A percentile compares a stretch with the other conserved stretches of the same genome.
These are phyloP conservation scores for Dendrolimus pini DNA, from an alignment of 2,888 invertebrate species.

Conservation along the genomic window DNA sequence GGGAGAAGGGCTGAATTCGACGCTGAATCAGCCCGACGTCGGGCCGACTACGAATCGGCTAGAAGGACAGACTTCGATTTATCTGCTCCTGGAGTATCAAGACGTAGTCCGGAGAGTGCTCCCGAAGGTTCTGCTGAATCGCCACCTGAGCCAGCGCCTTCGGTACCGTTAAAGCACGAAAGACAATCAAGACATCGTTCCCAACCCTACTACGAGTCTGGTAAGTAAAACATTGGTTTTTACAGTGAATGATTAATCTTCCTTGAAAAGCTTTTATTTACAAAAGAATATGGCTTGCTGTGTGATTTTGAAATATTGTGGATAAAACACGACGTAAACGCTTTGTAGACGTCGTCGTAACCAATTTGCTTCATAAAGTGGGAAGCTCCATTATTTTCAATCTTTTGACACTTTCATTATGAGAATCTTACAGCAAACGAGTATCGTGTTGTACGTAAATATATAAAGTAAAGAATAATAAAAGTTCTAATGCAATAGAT, in stretches of 20 bases:
- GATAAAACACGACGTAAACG: neutral
- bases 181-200: conserved; percentile 55
- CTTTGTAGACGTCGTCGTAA: neutral
- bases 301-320: neutral
- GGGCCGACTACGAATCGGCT: conserved; percentile 69
- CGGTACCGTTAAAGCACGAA: conserved; percentile 59
- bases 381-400: neutral
- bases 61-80: conserved; percentile 67
- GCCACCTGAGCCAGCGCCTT: conserved; percentile 69
- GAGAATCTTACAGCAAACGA: neutral
- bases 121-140: conserved; percentile 66
- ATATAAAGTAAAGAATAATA: too few relatives aligned
- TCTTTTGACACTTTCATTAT: neutral
- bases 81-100: conserved; percentile 57
- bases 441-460: too few relatives aligned
- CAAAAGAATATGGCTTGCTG: neutral
- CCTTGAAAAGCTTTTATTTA: neutral
- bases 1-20: conserved; percentile 58
- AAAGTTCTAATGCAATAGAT: too few relatives aligned
- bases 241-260: too few relatives aligned
- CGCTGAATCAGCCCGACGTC: conserved; percentile 58
- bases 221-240: conserved; percentile 26
- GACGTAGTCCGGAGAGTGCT: conserved; percentile 65
- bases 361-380: neutral
- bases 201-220: conserved; percentile 70